Percentiles rank a stretch among this genome's conserved stretches.
phyloP scores from a whole-genome alignment of 2,113 vertebrate genomes.

The Catharus fuscescens region DNA sequence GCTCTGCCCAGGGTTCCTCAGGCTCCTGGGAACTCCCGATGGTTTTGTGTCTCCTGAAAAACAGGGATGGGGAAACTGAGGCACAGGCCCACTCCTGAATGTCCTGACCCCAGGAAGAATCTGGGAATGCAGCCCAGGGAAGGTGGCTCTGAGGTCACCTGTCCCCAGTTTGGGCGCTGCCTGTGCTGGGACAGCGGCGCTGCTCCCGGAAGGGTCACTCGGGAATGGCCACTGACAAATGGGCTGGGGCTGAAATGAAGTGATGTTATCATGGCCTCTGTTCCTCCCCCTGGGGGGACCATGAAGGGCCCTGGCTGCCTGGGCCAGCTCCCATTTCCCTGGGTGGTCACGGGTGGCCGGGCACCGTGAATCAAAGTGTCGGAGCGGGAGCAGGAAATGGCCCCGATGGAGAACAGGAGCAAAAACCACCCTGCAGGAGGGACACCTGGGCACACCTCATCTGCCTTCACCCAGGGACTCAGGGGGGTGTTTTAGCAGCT shows the following conservation, averaged over 20 bases:
- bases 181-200: background rate
- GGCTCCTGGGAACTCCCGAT: accelerated
- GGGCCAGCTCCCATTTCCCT: constrained; percentile 71
- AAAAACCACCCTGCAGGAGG: background rate
- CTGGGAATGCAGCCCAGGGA: background rate
- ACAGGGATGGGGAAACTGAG: background rate
- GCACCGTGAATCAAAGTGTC: constrained; percentile 63
- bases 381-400: constrained; percentile 70
- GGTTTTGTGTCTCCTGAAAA: background rate
- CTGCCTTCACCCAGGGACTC: background rate
- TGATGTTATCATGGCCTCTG: constrained; percentile 38
- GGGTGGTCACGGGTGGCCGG: constrained; percentile 70
- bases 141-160: background rate
- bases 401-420: background rate
- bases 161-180: background rate
- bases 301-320: background rate
- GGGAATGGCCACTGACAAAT: background rate
- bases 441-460: background rate
- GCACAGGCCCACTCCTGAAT: accelerated
- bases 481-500: background rate
- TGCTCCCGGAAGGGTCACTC: background rate
- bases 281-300: constrained; percentile 23
- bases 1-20: background rate
- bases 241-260: background rate
- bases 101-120: background rate